phyloP scores from a whole-genome alignment of 1,140 invertebrate genomes.

The Papilio helenus region DNA sequence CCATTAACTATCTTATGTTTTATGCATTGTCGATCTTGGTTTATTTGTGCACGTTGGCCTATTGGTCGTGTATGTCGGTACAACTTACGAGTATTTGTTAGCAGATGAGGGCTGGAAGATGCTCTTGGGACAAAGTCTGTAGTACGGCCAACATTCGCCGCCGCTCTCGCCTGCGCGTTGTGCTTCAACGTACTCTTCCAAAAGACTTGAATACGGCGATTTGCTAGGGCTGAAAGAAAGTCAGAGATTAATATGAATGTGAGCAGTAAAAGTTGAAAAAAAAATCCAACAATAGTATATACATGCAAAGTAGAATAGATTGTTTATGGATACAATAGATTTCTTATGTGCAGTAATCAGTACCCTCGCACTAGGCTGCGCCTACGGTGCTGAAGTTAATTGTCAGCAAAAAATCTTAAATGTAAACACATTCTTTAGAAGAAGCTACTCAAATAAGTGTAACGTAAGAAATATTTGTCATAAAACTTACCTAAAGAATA shows the following conservation, averaged over 20 bases:
- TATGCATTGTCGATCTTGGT: not conserved
- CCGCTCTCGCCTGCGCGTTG: conserved; percentile 88
- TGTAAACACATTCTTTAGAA: not conserved
- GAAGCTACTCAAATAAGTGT: no score
- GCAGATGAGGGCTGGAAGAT: conserved; percentile 86
- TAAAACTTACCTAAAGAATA: conserved; percentile 90
- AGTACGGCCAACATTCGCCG: conserved; percentile 93
- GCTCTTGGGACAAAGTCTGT: conserved; percentile 91
- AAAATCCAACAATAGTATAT: no score
- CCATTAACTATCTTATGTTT: no score
- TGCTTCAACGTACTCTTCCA: conserved; percentile 90
- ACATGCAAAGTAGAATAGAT: no score
- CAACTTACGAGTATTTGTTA: conserved; percentile 87
- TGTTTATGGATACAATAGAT: no score
- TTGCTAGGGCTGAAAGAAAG: conserved; percentile 87
- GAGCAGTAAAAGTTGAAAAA: not conserved
- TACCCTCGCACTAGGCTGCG: no score
- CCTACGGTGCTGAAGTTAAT: no score
- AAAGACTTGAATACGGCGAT: conserved; percentile 88
- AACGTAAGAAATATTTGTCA: conserved; percentile 34
- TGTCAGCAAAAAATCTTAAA: no score
- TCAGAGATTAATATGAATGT: not conserved
- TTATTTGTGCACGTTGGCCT: not conserved
- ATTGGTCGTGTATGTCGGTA: not conserved
- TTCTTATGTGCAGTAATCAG: no score